phyloP scores from a whole-genome alignment of 2,888 invertebrate species.

The Psylliodes chrysocephalus region DNA sequence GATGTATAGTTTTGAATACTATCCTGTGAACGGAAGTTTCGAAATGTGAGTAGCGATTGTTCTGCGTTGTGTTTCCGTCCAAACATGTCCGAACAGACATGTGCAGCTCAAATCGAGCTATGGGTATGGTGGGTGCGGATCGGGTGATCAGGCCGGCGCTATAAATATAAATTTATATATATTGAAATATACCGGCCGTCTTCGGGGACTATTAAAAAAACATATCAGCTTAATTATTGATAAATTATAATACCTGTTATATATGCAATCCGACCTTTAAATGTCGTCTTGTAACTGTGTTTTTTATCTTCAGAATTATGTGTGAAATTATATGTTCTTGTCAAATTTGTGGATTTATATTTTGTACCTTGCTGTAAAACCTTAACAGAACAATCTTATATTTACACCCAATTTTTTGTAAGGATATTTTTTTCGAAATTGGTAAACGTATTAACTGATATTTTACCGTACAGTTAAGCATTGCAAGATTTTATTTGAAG shows the following conservation, averaged over 20 bases:
- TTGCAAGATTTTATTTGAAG: too few relatives aligned
- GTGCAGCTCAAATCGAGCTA: slow-evolving; percentile 63
- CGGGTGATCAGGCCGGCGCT: slow-evolving; percentile 60
- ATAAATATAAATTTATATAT: slow-evolving; percentile 22
- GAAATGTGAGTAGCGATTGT: slow-evolving; percentile 46
- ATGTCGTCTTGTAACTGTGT: slow-evolving; percentile 65
- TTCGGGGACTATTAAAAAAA: slow-evolving; percentile 76
- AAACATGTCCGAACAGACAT: slow-evolving; percentile 60
- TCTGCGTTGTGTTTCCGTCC: slow-evolving; percentile 66
- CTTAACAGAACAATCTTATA: slow-evolving; percentile 32
- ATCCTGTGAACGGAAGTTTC: slow-evolving; percentile 24
- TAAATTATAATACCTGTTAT: slow-evolving; percentile 66
- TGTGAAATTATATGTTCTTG: slow-evolving; percentile 60
- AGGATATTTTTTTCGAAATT: too few relatives aligned
- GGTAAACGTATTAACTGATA: too few relatives aligned
- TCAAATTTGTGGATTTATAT: slow-evolving; percentile 53
- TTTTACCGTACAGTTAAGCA: too few relatives aligned
- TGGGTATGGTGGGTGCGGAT: slow-evolving; percentile 64
- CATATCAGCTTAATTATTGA: slow-evolving; percentile 77
- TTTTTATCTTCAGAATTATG: slow-evolving; percentile 61
- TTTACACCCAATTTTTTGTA: too few relatives aligned
- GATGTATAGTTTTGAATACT: slow-evolving; percentile 2
- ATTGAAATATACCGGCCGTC: slow-evolving; percentile 57
- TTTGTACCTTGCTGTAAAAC: slow-evolving; percentile 43
- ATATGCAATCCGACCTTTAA: slow-evolving; percentile 66